A percentile compares a stretch with the other conserved stretches of the same genome.
Evolutionary conservation across 1,140 invertebrate species (phyloP).

Genomic region (Drosophila asahinai): DNA sequence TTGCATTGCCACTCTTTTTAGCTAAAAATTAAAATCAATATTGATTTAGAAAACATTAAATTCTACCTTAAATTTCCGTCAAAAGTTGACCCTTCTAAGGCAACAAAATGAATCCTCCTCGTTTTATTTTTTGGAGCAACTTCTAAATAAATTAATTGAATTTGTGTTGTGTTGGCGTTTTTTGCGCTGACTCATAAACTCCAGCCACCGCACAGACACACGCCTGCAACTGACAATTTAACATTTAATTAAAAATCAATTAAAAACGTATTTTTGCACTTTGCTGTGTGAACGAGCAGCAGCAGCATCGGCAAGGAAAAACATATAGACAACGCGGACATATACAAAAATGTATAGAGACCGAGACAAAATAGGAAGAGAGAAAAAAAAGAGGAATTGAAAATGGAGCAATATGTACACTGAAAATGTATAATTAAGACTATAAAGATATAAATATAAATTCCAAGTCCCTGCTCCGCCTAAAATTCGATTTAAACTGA

Average conservation of each 20-base stretch:
- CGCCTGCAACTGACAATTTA: conserved; percentile 76
- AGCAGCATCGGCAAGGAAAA: conserved; percentile 5
- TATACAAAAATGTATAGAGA: conserved; percentile 1
- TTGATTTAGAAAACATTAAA: background rate
- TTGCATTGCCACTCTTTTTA: too few species aligned
- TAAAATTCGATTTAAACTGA: too few species aligned
- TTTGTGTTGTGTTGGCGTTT: conserved; percentile 1
- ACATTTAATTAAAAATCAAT: conserved; percentile 83
- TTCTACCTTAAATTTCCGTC: background rate
- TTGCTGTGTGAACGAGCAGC: conserved; percentile 34
- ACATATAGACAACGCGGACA: conserved; percentile 17
- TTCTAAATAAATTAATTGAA: conserved; percentile 15
- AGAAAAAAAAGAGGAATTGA: background rate
- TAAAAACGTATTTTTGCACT: conserved; percentile 78
- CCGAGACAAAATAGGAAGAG: background rate
- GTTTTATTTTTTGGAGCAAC: background rate
- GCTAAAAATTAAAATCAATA: too few species aligned
- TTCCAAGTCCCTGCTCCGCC: too few species aligned
- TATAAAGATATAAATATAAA: background rate
- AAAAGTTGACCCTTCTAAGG: background rate
- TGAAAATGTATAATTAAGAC: background rate
- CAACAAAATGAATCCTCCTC: background rate
- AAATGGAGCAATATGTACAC: conserved; percentile 1
- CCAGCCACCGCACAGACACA: background rate
- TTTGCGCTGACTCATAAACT: conserved; percentile 24